These are phyloP conservation scores for Hydraecia micacea DNA, from an alignment of 2,888 invertebrate species.

Conservation along the genomic window DNA sequence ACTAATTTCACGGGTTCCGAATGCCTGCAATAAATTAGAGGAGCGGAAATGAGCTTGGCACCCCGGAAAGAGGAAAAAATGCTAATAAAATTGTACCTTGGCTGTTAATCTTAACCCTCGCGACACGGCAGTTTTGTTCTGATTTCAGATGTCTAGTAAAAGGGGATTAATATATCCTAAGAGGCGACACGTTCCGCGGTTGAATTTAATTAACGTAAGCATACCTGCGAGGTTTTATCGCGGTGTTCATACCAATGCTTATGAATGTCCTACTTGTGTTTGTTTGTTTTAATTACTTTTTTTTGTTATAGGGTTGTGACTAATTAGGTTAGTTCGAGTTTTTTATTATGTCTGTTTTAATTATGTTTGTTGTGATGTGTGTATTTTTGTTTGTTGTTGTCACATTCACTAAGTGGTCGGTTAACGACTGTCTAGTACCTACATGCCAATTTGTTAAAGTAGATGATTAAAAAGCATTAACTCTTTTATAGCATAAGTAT, in stretches of 20 bases:
- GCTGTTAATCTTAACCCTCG: constrained; percentile 86
- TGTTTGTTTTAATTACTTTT: constrained; percentile 61
- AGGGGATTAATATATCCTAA: constrained; percentile 75
- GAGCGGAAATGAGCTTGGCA: constrained; percentile 86
- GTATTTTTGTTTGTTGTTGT: background rate
- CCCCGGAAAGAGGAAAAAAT: constrained; percentile 87
- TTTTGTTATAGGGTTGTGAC: constrained; percentile 29
- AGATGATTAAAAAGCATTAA: background rate
- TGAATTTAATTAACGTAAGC: constrained; percentile 75
- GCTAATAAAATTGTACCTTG: constrained; percentile 88
- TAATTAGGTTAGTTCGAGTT: constrained; percentile 26
- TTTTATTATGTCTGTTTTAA: constrained; percentile 23
- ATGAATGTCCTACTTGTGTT: constrained; percentile 54
- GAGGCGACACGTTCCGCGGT: constrained; percentile 68
- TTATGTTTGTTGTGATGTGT: constrained; percentile 3
- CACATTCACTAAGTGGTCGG: background rate
- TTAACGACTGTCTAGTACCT: background rate
- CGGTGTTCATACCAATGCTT: constrained; percentile 60
- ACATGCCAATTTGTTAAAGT: too few relatives aligned
- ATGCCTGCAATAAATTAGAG: constrained; percentile 85
- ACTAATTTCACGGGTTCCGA: constrained; percentile 82
- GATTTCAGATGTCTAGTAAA: constrained; percentile 76
- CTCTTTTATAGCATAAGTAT: background rate
- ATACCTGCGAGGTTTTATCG: constrained; percentile 69
- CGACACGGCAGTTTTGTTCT: constrained; percentile 79